These are phyloP conservation scores for Imbricaverruca yamaguchii DNA, from an alignment of 2,888 invertebrate species.

Conservation along the genomic window DNA sequence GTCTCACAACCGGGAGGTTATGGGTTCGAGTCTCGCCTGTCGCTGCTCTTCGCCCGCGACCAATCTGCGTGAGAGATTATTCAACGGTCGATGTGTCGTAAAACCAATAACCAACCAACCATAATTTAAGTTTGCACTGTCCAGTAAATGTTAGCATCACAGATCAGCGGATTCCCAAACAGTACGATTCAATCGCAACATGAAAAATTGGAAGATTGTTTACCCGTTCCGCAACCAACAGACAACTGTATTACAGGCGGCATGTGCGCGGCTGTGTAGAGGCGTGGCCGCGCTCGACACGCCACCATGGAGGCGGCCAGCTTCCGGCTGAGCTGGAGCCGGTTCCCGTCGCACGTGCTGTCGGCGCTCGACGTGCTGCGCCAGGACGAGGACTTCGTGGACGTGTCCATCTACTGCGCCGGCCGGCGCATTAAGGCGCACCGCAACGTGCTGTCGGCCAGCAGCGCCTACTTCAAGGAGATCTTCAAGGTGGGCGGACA, in stretches of 20 bases:
- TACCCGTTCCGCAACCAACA: too few species aligned
- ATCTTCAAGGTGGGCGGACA: slow-evolving; percentile 29
- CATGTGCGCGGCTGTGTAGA: background rate
- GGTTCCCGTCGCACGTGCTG: background rate
- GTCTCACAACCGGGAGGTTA: too few species aligned
- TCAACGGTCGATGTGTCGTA: too few species aligned
- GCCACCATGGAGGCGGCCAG: background rate
- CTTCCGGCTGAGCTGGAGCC: slow-evolving; percentile 6
- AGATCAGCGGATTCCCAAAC: too few species aligned
- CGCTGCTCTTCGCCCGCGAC: too few species aligned
- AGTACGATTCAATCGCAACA: too few species aligned
- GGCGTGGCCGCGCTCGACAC: background rate
- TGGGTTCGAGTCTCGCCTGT: too few species aligned
- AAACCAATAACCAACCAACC: too few species aligned
- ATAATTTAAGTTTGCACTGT: too few species aligned
- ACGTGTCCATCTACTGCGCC: slow-evolving; percentile 40
- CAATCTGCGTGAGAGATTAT: too few species aligned
- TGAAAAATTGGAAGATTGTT: too few species aligned
- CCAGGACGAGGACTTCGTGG: slow-evolving; percentile 38
- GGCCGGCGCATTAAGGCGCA: slow-evolving; percentile 40
- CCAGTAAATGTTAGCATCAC: too few species aligned
- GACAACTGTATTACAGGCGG: background rate
- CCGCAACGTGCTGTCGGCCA: slow-evolving; percentile 73
- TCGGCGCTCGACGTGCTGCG: slow-evolving; percentile 24
- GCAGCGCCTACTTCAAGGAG: slow-evolving; percentile 42